Evolutionary conservation across 2,888 invertebrate genomes (phyloP).

Genomic region (Hydrotaea cyrtoneurina): DNA sequence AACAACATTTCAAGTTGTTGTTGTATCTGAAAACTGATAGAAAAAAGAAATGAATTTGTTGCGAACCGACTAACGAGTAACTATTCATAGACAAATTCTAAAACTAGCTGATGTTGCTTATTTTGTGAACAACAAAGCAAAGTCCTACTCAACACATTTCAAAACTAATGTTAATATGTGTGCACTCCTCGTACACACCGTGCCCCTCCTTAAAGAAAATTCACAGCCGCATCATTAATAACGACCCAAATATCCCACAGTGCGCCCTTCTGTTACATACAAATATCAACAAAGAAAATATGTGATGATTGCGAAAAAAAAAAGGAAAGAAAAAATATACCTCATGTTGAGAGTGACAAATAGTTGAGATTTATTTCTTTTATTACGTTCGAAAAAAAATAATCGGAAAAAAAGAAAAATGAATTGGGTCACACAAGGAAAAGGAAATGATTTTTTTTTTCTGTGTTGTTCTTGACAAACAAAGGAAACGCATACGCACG

Average conservation of each 20-base stretch:
- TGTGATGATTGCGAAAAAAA: slow-evolving; percentile 7
- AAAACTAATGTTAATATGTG: too few relatives aligned
- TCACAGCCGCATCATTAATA: slow-evolving; percentile 29
- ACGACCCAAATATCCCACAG: slow-evolving; percentile 8
- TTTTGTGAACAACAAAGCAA: too few relatives aligned
- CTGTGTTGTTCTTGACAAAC: not conserved
- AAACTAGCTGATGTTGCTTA: too few relatives aligned
- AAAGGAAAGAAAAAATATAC: not conserved
- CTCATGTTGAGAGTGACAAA: slow-evolving; percentile 32
- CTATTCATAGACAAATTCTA: too few relatives aligned
- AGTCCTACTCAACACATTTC: too few relatives aligned
- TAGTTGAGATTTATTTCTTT: slow-evolving; percentile 39
- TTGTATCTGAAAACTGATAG: too few relatives aligned
- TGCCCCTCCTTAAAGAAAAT: too few relatives aligned
- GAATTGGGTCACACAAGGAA: slow-evolving; percentile 17
- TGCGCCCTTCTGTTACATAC: not conserved
- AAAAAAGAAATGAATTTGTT: too few relatives aligned
- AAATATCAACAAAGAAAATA: slow-evolving; percentile 14
- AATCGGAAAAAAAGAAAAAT: not conserved
- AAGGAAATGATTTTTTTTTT: slow-evolving; percentile 10
- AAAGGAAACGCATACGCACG: slow-evolving; percentile 2
- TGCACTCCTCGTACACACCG: not conserved
- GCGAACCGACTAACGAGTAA: too few relatives aligned
- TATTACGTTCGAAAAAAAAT: slow-evolving; percentile 7
- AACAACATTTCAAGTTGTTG: too few relatives aligned